These are phyloP conservation scores for Hassar affinis DNA, from an alignment of 2,113 vertebrate species.

Conservation along the genomic window DNA sequence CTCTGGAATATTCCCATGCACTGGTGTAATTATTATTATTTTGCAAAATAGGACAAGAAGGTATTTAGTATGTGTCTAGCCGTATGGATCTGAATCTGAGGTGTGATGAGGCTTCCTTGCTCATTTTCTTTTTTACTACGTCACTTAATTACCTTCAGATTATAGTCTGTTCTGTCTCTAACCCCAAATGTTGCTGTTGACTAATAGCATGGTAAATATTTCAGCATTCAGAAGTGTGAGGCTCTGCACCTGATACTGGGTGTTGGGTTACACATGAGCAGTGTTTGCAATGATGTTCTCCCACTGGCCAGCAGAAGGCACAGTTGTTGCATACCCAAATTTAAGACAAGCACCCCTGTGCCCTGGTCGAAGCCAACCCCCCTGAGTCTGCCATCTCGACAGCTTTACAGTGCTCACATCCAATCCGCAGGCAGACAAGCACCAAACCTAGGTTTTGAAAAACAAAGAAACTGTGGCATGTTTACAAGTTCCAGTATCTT, in stretches of 20 bases:
- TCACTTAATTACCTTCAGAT: neutral
- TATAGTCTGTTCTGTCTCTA: neutral
- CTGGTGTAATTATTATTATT: constrained; percentile 29
- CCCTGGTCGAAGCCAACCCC: constrained; percentile 25
- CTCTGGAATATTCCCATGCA: constrained; percentile 21
- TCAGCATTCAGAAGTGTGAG: constrained; percentile 32
- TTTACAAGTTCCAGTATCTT: constrained; percentile 72
- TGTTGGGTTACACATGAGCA: constrained; percentile 21
- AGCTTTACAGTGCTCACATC: constrained; percentile 40
- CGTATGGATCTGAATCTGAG: neutral
- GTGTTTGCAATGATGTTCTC: constrained; percentile 44
- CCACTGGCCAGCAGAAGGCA: constrained; percentile 64
- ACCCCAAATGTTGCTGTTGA: constrained; percentile 25
- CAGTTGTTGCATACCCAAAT: constrained; percentile 56
- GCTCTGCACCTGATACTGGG: constrained; percentile 31
- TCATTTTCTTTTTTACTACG: neutral
- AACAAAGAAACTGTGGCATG: constrained; percentile 56
- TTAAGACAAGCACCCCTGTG: constrained; percentile 46
- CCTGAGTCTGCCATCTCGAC: constrained; percentile 22
- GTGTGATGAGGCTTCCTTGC: neutral
- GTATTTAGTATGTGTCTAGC: neutral
- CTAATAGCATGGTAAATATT: constrained; percentile 50
- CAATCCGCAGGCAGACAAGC: constrained; percentile 41
- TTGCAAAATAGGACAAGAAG: constrained; percentile 9
- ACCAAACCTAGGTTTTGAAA: constrained; percentile 53